Base-by-base conservation (phyloP, 1,140 invertebrate species). In the Antheraea pernyi region DNA sequence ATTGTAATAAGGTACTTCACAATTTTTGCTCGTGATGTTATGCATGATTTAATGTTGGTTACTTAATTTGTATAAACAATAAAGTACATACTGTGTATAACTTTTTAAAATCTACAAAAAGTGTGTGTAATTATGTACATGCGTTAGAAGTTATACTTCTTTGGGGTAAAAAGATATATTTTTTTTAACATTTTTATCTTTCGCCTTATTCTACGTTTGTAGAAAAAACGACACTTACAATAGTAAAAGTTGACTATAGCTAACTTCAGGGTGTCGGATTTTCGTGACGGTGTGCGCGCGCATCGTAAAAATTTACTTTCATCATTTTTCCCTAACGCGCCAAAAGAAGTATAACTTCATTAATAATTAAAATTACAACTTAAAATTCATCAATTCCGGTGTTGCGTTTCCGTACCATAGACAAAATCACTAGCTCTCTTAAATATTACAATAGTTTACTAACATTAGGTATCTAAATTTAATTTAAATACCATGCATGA, bases 401-500 rank as follows among this genome's bases (percentile, higher is more conserved):
- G 46, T 53, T 16, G 16, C 46, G 13, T 53, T 16, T 53, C 16
- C 16, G 16, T 53, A 53, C 46, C 16, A 53, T 13, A 53, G 13
- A 53, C 13, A 53, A 6, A 53, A 53, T 6, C 11, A 53, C 10
- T 11, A 16, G 13, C 39, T 42, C 11, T 42, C 11, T 42, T 9
- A 42, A 42, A 42, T 42, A 42, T 42, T 9, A 42, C 39, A 42
- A 42, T 42, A 42, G 8, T 53, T 2, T 53, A 13, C 10, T 53
- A 53, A 53, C 13, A n/a, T 53, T 16, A 7, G 7, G 46, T 53
- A 53, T 53, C 16, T 53, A 53, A 53, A 53, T 53, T 53, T 53
- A 53, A 53, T 53, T 53, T 53, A 53, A 53, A 53, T 53, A 53
- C 46, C 46, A 53, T 53, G 46, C 46, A 53, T 53, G 46, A 53